Conservation (phyloP, 2,888 invertebrate genomes). For the Peribatodes rhomboidaria region DNA sequence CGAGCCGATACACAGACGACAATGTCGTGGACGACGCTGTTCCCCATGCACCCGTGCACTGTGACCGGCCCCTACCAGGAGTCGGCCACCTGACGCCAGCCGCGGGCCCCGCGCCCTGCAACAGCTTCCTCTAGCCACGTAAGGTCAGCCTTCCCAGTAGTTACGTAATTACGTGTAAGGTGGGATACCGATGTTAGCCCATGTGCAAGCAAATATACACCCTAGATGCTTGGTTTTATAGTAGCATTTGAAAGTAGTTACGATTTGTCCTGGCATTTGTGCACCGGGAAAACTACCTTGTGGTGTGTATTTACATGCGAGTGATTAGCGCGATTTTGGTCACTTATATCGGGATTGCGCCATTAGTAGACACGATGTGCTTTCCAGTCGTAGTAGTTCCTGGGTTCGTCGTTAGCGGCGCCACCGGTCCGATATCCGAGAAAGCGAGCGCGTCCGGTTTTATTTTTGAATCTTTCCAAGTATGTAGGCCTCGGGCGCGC, state of each 20-base stretch:
- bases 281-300: neutral
- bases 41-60: constrained; percentile 95
- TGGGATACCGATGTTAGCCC: constrained; percentile 1
- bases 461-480: constrained; percentile 27
- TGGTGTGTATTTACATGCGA: neutral
- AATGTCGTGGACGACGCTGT: constrained; percentile 94
- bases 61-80: constrained; percentile 95
- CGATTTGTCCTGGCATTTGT: too few relatives aligned
- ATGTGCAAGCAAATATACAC: neutral
- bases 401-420: constrained; percentile 51
- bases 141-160: constrained; percentile 54
- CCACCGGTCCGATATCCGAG: constrained; percentile 60
- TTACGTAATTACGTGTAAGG: constrained; percentile 14
- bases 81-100: constrained; percentile 81
- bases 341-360: neutral
- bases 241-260: neutral
- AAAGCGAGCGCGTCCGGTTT: constrained; percentile 50
- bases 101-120: constrained; percentile 49
- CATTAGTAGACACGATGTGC: constrained; percentile 55
- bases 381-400: constrained; percentile 78
- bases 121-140: constrained; percentile 62
- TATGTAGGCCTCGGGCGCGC: constrained; percentile 56
- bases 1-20: constrained; percentile 91
- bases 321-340: neutral
- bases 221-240: neutral